Evolutionary conservation across 2,888 invertebrate species (phyloP), one percentile per base, ranked within the genome.

Genomic region (Orthosia gothica): DNA sequence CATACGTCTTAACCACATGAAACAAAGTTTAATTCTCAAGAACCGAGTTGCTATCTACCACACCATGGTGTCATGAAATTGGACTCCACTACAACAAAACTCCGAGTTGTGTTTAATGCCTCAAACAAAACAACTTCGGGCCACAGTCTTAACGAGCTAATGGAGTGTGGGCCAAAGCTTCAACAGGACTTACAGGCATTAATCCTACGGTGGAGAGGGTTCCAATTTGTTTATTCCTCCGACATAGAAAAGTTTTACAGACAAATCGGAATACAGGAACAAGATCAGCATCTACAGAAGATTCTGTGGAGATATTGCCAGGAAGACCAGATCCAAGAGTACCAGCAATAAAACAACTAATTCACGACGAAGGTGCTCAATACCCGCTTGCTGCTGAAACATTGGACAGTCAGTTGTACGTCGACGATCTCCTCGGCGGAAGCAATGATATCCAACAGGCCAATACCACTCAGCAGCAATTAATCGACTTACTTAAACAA

Each of bases 231-330:
- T 26, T 26, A 26, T 26, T 26, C 26, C 26, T 26, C 26, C 3
- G 58, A 64, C n/a, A 64, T 57, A 12, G 70, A 64, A 57, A 70
- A 64, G 16, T 55, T 70, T 32, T 71, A 49, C 20, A 49, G 71
- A 15, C 52, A 65, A 32, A 20, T 65, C 5, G 15, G 11, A 0
- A 40, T 63, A 47, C 23, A 54, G 9, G 63, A 63, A 9, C 13
- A 47, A n/a, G 65, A 65, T 50, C 71, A 65, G 20, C 52, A 52
- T 32, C 26, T 59, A 16, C 65, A 71, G 45, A 71, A 52, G 26
- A 45, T 65, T 13, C 5, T 71, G 2, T 71, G 71, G 71, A 47
- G 58, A 23, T 23, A 57, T 5, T 13, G 20, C 32, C 23, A 11
- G 11, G 23, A 62, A 47, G 47, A 47, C 23, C 20, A 47, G 49